phyloP scores from a whole-genome alignment of 1,140 invertebrate genomes.

The Paramacrobiotus metropolitanus region DNA sequence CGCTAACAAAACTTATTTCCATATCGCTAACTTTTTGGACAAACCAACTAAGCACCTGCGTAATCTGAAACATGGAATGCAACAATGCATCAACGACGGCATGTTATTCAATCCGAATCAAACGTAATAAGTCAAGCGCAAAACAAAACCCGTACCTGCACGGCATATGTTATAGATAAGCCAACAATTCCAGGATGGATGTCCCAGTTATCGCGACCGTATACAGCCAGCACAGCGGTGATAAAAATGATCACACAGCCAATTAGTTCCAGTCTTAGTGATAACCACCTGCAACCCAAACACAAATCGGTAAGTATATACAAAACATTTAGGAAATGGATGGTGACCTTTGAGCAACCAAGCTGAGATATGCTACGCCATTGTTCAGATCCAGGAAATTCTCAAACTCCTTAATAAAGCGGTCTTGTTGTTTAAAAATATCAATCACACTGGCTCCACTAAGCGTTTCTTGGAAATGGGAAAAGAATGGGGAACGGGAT shows the following conservation, averaged over 20 bases:
- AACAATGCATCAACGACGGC: too few relatives aligned
- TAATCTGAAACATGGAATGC: too few relatives aligned
- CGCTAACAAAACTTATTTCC: slow-evolving; percentile 18
- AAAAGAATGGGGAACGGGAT: slow-evolving; percentile 43
- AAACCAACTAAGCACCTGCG: slow-evolving; percentile 23
- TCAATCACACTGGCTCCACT: slow-evolving; percentile 24
- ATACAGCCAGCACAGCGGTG: slow-evolving; percentile 19
- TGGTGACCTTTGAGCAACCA: neutral
- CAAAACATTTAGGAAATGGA: neutral
- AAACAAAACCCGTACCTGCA: slow-evolving; percentile 49
- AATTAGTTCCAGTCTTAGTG: slow-evolving; percentile 21
- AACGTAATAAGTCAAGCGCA: too few relatives aligned
- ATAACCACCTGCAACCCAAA: slow-evolving; percentile 22
- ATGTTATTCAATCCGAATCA: too few relatives aligned
- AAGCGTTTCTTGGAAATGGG: slow-evolving; percentile 43
- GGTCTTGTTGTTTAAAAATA: neutral
- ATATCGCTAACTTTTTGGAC: slow-evolving; percentile 16
- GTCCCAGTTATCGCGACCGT: slow-evolving; percentile 21
- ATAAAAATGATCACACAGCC: slow-evolving; percentile 20
- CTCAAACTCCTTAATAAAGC: neutral
- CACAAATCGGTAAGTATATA: neutral
- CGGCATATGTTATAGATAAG: slow-evolving; percentile 63
- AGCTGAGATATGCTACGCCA: neutral
- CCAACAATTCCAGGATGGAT: slow-evolving; percentile 55
- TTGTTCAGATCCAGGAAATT: neutral